phyloP scores from a whole-genome alignment of 2,888 invertebrate species.

The Pheosia gnoma region DNA sequence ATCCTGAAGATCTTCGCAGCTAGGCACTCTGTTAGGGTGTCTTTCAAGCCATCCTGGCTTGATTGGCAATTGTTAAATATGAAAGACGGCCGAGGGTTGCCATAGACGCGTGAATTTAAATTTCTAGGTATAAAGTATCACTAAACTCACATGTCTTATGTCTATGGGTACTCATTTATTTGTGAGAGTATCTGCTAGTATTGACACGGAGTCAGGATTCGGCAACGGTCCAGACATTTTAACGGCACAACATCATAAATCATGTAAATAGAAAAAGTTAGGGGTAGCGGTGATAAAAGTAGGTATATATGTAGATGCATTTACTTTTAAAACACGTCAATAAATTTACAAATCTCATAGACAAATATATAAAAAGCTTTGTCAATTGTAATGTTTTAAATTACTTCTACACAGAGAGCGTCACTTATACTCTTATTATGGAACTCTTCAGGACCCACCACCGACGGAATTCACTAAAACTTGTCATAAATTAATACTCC shows the following conservation, averaged over 20 bases:
- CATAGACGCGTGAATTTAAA: too few relatives aligned
- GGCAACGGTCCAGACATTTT: slow-evolving; percentile 56
- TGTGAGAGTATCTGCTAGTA: slow-evolving; percentile 35
- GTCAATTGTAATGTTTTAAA: too few relatives aligned
- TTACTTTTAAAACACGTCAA: too few relatives aligned
- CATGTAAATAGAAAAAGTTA: slow-evolving; percentile 15
- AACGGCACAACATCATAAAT: slow-evolving; percentile 43
- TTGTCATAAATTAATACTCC: neutral
- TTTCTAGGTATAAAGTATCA: neutral
- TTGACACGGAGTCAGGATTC: slow-evolving; percentile 39
- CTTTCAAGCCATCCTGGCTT: neutral
- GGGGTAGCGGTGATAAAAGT: too few relatives aligned
- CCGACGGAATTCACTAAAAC: neutral
- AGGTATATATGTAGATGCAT: too few relatives aligned
- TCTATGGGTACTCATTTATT: slow-evolving; percentile 21
- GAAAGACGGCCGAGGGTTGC: too few relatives aligned
- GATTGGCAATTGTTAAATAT: neutral
- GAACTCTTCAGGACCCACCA: neutral
- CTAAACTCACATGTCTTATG: slow-evolving; percentile 10
- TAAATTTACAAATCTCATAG: too few relatives aligned
- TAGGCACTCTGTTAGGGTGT: neutral
- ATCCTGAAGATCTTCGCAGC: slow-evolving; percentile 8
- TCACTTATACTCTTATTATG: too few relatives aligned
- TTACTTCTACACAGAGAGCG: too few relatives aligned
- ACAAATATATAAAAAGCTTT: too few relatives aligned